These are phyloP conservation scores for Climacteris rufus DNA, from an alignment of 2,113 vertebrate species.

Conservation along the genomic window DNA sequence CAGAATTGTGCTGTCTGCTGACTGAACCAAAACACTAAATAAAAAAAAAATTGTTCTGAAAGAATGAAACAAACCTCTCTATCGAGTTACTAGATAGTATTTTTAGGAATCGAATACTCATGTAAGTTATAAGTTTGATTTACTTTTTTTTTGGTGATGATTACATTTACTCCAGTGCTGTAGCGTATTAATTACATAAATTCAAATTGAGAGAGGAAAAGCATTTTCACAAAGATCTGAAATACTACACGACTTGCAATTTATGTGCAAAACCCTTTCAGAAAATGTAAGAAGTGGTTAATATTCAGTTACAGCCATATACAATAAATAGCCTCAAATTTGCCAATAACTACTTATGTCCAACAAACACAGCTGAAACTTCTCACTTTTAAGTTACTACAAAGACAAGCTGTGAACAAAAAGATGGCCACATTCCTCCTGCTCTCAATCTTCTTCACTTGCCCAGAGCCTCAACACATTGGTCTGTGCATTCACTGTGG, in stretches of 20 bases:
- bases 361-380: background rate
- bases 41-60: background rate
- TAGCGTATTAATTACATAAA: background rate
- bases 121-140: background rate
- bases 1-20: background rate
- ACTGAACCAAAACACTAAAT: background rate
- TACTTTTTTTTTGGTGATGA: background rate
- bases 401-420: background rate
- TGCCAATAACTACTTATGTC: background rate
- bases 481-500: background rate
- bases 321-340: background rate
- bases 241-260: background rate
- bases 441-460: background rate
- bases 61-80: background rate
- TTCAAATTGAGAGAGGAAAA: background rate
- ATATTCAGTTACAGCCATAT: background rate
- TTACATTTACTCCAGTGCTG: background rate
- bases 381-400: background rate
- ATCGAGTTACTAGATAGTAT: background rate
- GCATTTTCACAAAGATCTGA: background rate
- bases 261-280: background rate
- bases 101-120: background rate
- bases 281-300: background rate
- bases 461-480: rapidly evolving
- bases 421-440: background rate